Evolutionary conservation across 2,797 vertebrate genomes (phyloP).

Genomic region (Sebastes trivittatus): DNA sequence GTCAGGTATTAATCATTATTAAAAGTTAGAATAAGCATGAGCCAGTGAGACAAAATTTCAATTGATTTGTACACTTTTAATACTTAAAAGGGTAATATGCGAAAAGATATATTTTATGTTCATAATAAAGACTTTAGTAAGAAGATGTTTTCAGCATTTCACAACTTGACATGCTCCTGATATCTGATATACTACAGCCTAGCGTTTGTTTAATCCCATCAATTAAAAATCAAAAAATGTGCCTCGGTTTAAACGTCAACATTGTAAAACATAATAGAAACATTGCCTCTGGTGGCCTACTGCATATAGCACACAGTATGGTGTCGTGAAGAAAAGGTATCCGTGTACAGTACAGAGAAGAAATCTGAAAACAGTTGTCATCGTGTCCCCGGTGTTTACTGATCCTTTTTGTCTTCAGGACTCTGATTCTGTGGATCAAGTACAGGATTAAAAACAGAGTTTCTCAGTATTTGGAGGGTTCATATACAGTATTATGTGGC

Average conservation of each 20-base stretch:
- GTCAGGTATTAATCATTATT: not conserved
- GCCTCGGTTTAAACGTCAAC: not conserved
- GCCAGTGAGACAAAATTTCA: not conserved
- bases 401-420: conserved; percentile 68
- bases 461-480: not conserved
- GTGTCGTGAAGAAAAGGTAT: not conserved
- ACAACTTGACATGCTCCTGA: not conserved
- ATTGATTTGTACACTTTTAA: not conserved
- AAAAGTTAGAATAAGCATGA: not conserved
- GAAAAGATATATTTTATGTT: not conserved
- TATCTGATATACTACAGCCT: not conserved
- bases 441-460: not conserved
- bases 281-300: not conserved
- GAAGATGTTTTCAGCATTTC: not conserved
- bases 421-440: conserved; percentile 68
- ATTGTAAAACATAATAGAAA: not conserved
- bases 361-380: not conserved
- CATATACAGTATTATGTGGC: not conserved
- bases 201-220: not conserved
- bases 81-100: not conserved
- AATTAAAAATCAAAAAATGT: not conserved
- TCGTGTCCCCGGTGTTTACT: conserved; percentile 32
- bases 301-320: not conserved
- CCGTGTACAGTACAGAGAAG: not conserved
- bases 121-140: not conserved